These are phyloP conservation scores for Morone chrysops DNA, from an alignment of 2,113 vertebrate species.

Conservation along the genomic window DNA sequence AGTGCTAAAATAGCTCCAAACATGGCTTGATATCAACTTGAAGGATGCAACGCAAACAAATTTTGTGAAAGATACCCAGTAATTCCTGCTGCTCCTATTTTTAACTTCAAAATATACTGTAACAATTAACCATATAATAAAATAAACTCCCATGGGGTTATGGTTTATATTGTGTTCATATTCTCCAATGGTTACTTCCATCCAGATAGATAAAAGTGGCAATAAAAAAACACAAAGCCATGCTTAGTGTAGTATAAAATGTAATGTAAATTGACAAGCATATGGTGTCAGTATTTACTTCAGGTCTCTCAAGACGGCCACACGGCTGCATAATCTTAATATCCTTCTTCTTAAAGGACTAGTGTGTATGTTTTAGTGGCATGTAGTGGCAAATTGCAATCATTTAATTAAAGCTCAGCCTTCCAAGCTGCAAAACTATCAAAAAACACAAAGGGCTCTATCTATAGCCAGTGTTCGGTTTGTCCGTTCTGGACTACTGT, in stretches of 20 bases:
- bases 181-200: not conserved
- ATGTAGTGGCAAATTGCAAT: too few relatives aligned
- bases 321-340: not conserved
- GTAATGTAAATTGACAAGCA: not conserved
- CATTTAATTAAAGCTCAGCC: too few relatives aligned
- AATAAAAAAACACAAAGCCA: not conserved
- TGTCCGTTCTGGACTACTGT: too few relatives aligned
- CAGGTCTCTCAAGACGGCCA: not conserved
- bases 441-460: too few relatives aligned
- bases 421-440: too few relatives aligned
- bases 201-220: not conserved
- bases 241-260: too few relatives aligned
- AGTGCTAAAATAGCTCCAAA: conserved; percentile 64
- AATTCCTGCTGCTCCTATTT: conserved; percentile 4
- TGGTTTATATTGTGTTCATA: not conserved
- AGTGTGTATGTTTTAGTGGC: too few relatives aligned
- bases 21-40: conserved; percentile 52
- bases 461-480: too few relatives aligned
- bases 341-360: not conserved
- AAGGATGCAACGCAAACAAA: conserved; percentile 57
- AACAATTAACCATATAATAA: not conserved
- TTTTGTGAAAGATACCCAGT: conserved; percentile 34
- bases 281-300: not conserved
- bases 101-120: conserved; percentile 4
- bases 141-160: not conserved